These are phyloP conservation scores for Eupeodes luniger DNA, from an alignment of 2,888 invertebrate genomes.

Conservation along the genomic window DNA sequence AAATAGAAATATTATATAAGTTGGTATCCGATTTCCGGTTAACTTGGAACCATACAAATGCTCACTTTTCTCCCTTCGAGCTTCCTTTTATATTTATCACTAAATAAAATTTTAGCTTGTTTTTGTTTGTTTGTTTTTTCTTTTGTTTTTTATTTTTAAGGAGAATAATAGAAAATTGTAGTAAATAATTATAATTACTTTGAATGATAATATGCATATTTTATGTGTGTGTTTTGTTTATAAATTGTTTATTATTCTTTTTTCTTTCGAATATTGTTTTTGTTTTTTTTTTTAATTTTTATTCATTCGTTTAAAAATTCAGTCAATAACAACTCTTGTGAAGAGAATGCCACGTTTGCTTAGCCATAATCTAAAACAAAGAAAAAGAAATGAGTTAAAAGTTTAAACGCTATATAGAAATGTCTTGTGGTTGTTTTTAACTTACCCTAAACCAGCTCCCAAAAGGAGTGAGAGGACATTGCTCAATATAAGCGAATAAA, in stretches of 20 bases:
- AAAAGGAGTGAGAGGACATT: conserved; percentile 95
- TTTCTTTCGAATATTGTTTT: conserved; percentile 1
- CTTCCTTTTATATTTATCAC: conserved; percentile 26
- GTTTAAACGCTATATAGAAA: not conserved
- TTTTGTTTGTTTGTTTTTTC: conserved; percentile 15
- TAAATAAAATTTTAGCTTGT: conserved; percentile 33
- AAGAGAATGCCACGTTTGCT: conserved; percentile 84
- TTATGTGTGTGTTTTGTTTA: conserved; percentile 54
- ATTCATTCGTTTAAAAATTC: conserved; percentile 78
- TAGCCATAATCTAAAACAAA: conserved; percentile 88
- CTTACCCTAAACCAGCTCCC: conserved; percentile 96
- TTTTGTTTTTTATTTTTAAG: conserved; percentile 10
- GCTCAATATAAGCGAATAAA: conserved; percentile 95
- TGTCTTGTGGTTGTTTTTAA: not conserved
- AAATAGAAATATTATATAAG: conserved; percentile 74
- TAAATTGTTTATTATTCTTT: conserved; percentile 37
- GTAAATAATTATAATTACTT: conserved; percentile 62
- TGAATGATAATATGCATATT: conserved; percentile 65
- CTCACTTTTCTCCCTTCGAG: conserved; percentile 8
- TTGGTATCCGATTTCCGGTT: conserved; percentile 44
- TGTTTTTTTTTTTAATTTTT: not conserved
- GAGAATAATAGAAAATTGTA: conserved; percentile 72
- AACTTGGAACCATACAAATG: conserved; percentile 42
- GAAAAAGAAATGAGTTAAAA: conserved; percentile 36
- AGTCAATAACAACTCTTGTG: conserved; percentile 84